Conservation (phyloP, 2,797 vertebrate species). For the Cygnus olor region DNA sequence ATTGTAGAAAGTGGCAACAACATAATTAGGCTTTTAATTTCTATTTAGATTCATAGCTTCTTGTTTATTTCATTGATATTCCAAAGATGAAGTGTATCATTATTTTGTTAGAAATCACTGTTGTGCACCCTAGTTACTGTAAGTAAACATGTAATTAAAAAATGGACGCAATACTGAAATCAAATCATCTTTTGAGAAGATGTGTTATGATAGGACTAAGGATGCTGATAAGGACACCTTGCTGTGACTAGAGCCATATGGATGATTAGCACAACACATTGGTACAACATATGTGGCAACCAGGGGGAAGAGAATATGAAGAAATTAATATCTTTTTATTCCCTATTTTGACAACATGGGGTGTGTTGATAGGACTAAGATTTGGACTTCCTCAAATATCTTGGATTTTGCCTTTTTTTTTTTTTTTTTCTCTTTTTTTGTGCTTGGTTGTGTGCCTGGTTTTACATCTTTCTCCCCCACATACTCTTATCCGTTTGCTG, state of each 20-base stretch:
- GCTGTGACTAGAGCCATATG: neutral
- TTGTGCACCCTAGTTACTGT: neutral
- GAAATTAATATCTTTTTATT: neutral
- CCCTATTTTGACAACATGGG: neutral
- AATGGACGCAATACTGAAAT: neutral
- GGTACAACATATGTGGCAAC: neutral
- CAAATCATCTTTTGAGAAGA: neutral
- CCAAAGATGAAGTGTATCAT: neutral
- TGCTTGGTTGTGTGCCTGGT: accelerated
- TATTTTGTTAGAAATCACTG: neutral
- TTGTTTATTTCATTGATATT: neutral
- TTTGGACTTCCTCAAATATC: neutral
- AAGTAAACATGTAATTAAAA: neutral
- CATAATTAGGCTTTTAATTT: neutral
- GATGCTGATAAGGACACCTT: neutral
- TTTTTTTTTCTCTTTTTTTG: neutral
- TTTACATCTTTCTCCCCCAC: neutral
- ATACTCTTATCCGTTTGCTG: neutral
- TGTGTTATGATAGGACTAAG: neutral
- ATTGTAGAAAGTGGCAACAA: neutral
- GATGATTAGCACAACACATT: neutral
- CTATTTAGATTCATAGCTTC: neutral
- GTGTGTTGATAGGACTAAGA: neutral
- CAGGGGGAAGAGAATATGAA: neutral
- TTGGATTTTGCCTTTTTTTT: neutral